These are phyloP conservation scores for Diaphora mendica DNA, from an alignment of 2,888 invertebrate species.

Conservation along the genomic window DNA sequence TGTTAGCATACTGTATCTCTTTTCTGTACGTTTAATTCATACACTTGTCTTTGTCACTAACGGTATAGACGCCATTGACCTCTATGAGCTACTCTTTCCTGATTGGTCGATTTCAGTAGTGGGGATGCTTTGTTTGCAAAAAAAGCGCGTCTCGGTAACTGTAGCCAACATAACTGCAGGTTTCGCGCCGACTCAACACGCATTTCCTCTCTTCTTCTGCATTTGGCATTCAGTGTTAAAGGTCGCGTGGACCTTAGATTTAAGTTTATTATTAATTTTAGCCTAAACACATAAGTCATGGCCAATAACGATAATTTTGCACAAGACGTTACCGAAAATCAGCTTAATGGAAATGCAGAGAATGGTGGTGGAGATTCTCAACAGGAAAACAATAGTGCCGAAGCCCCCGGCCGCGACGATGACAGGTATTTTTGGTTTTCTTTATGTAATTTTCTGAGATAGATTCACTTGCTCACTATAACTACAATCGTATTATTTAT, in stretches of 20 bases:
- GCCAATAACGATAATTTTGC: slow-evolving; percentile 93
- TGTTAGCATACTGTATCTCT: slow-evolving; percentile 48
- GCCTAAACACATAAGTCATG: slow-evolving; percentile 87
- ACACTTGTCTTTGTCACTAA: slow-evolving; percentile 55
- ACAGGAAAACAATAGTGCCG: slow-evolving; percentile 91
- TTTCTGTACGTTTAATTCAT: slow-evolving; percentile 42
- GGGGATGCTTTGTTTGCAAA: slow-evolving; percentile 58
- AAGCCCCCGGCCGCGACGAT: slow-evolving; percentile 92
- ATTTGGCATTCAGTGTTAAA: slow-evolving; percentile 84
- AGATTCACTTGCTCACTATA: slow-evolving; percentile 24
- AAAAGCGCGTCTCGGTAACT: slow-evolving; percentile 62
- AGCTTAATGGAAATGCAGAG: slow-evolving; percentile 87
- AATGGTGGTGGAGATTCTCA: slow-evolving; percentile 90
- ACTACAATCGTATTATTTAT: slow-evolving; percentile 38
- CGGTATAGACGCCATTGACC: slow-evolving; percentile 75
- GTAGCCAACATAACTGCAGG: slow-evolving; percentile 64
- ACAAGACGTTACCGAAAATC: slow-evolving; percentile 91
- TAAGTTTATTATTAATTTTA: slow-evolving; percentile 83
- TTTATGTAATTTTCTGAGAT: slow-evolving; percentile 27
- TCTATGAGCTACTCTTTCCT: slow-evolving; percentile 51
- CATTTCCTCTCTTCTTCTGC: slow-evolving; percentile 81
- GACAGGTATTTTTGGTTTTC: slow-evolving; percentile 88
- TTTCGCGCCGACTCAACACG: slow-evolving; percentile 76
- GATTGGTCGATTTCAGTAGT: slow-evolving; percentile 64
- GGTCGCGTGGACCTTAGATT: slow-evolving; percentile 83